Evolutionary conservation across 2,113 vertebrate genomes (phyloP), one percentile per base, ranked within the genome.

Genomic region (Lampris megalopsis): DNA sequence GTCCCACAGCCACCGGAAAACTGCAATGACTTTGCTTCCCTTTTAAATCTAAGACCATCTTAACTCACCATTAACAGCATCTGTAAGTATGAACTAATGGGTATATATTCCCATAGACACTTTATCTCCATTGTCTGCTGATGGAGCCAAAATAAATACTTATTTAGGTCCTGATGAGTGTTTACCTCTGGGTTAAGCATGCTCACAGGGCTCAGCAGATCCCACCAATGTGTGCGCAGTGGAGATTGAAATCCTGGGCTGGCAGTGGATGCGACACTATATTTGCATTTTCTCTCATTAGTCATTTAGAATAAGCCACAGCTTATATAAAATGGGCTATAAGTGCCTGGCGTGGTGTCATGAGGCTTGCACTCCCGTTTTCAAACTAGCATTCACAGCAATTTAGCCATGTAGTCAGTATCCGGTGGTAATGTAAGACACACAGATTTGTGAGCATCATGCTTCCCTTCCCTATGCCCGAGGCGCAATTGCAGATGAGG

Each of bases 141-240:
- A 87, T 72, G 66, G 58, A 79, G 75, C 69, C 79, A 81, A 81
- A 87, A 85, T 73, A 90, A 93, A 91, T 76, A 85, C 63, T 73
- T 74, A 69, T 88, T 87, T 80, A 84, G 62, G 67, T 64, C 72
- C 72, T 90, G 85, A 75, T 87, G 85, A 85, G 80, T 84, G 74
- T 90, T 90, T 88, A 86, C 86, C 72, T 89, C 43, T 65, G 86
- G 69, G 80, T 72, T 77, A 63, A 70, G 49, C 77, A 68, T 77
- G 73, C 77, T 82, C 82, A 61, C 63, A 63, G 64, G 81, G 76
- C 76, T 81, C 57, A 53, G 59, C 76, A 53, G 49, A 59, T 79
- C 75, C 79, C 71, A 72, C 58, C 64, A 75, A 64, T 78, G 77
- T 82, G 81, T 82, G 84, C 60, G 52, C 63, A 77, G 68, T 63